Conservation (phyloP, 2,113 vertebrate genomes). For the Echinops telfairi region DNA sequence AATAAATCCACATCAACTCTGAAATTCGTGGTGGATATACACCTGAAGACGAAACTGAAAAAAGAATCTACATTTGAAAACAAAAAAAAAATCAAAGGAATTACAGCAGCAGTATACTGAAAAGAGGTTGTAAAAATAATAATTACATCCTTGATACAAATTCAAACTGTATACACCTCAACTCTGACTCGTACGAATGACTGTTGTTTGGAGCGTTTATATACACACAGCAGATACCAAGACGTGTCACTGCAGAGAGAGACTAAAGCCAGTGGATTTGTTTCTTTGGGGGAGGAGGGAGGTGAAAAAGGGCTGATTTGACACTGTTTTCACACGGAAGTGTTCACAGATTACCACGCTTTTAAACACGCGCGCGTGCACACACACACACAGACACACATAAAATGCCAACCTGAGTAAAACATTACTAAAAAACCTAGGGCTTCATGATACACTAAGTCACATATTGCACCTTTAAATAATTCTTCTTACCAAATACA, state of each 20-base stretch:
- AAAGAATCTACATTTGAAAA: constrained; percentile 73
- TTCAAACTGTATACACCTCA: constrained; percentile 83
- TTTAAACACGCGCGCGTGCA: constrained; percentile 80
- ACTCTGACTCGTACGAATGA: constrained; percentile 81
- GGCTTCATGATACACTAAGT: constrained; percentile 88
- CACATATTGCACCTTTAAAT: constrained; percentile 92
- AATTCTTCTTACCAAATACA: constrained; percentile 87
- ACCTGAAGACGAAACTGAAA: constrained; percentile 64
- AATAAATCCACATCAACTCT: constrained; percentile 83
- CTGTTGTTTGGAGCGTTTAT: constrained; percentile 73
- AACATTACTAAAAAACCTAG: constrained; percentile 87
- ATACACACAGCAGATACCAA: constrained; percentile 84
- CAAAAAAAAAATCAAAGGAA: constrained; percentile 84
- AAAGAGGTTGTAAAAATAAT: constrained; percentile 85
- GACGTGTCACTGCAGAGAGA: constrained; percentile 79
- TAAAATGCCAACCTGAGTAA: constrained; percentile 90
- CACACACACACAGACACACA: constrained; percentile 81
- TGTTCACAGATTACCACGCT: constrained; percentile 86
- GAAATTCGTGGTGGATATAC: constrained; percentile 79
- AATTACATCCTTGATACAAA: constrained; percentile 86
- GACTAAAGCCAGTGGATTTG: constrained; percentile 84
- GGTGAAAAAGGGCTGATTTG: constrained; percentile 72
- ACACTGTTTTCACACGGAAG: constrained; percentile 81
- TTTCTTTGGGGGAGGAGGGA: neutral
- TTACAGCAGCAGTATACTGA: constrained; percentile 88